These are phyloP conservation scores for Clarias laeviceps DNA, from an alignment of 2,797 vertebrate genomes.

Conservation along the genomic window DNA sequence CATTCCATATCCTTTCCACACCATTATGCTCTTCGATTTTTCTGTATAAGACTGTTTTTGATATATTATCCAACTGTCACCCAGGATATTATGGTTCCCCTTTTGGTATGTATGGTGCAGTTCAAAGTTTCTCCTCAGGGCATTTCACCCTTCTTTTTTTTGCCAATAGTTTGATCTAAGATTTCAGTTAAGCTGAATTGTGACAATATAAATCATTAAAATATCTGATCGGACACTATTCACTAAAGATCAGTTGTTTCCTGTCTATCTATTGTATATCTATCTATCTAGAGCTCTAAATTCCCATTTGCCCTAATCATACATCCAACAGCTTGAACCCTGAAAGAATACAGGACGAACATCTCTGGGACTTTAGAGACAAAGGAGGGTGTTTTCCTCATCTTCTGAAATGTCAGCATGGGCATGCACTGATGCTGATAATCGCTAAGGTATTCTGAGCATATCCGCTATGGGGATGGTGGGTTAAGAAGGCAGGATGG, in stretches of 20 bases:
- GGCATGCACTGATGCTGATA: conserved; percentile 24
- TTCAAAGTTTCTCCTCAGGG: neutral
- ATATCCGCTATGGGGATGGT: conserved; percentile 22
- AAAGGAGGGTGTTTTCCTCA: conserved; percentile 4
- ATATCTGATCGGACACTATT: neutral
- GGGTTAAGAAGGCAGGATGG: conserved; percentile 34
- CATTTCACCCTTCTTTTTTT: neutral
- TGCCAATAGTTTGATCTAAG: neutral
- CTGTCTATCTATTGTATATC: neutral
- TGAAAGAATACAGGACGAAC: neutral
- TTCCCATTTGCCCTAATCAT: neutral
- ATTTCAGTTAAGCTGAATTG: neutral
- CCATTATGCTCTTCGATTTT: neutral
- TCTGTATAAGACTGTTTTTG: neutral
- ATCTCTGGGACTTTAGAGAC: neutral
- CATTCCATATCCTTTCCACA: neutral
- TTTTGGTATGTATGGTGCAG: neutral
- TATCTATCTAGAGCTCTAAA: neutral
- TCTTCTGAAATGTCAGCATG: conserved; percentile 38
- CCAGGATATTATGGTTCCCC: neutral
- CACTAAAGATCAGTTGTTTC: neutral
- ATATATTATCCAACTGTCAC: neutral
- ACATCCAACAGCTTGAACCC: neutral
- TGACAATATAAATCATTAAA: neutral
- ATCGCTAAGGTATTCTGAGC: conserved; percentile 35